Evolutionary conservation across 53 echinoderm and acorn worm species (phyloP).

Genomic region (Glandiceps talaboti): DNA sequence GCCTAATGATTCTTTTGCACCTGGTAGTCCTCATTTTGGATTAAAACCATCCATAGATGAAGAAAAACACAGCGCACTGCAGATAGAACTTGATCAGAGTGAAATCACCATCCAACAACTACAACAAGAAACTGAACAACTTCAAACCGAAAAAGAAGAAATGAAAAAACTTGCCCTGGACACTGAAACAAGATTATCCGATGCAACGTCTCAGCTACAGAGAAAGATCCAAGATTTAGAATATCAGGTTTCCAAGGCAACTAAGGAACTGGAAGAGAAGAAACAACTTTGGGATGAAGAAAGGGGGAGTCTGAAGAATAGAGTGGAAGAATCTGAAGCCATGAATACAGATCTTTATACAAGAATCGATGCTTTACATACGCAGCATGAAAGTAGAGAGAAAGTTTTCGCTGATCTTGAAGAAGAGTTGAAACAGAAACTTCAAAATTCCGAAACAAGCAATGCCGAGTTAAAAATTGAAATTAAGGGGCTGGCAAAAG

Average conservation of each 20-base stretch:
- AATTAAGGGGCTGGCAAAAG: conserved; percentile 7
- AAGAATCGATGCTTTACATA: conserved; percentile 40
- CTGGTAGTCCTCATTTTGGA: neutral
- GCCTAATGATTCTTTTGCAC: neutral
- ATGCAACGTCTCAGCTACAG: conserved; percentile 29
- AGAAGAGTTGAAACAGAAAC: conserved; percentile 23
- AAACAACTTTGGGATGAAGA: conserved; percentile 13
- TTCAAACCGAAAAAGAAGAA: conserved; percentile 80
- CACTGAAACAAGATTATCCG: conserved; percentile 63
- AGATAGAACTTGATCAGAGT: conserved; percentile 64
- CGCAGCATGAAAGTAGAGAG: conserved; percentile 43
- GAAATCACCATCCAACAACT: conserved; percentile 74
- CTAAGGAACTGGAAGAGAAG: conserved; percentile 9
- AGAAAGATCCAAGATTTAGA: conserved; percentile 41
- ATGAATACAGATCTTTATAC: conserved; percentile 34
- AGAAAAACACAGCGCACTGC: conserved; percentile 37
- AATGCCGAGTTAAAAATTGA: conserved; percentile 8
- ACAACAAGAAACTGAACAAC: conserved; percentile 42
- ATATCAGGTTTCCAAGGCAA: conserved; percentile 34
- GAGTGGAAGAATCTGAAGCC: conserved; percentile 33
- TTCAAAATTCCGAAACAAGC: conserved; percentile 16
- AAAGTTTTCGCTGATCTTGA: conserved; percentile 11
- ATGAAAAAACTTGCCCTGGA: conserved; percentile 62
- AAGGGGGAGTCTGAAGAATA: conserved; percentile 15
- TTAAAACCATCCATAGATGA: conserved; percentile 6